These are phyloP conservation scores for Montipora capitata DNA, from an alignment of 92 coral and sea anemone genomes.

Conservation along the genomic window DNA sequence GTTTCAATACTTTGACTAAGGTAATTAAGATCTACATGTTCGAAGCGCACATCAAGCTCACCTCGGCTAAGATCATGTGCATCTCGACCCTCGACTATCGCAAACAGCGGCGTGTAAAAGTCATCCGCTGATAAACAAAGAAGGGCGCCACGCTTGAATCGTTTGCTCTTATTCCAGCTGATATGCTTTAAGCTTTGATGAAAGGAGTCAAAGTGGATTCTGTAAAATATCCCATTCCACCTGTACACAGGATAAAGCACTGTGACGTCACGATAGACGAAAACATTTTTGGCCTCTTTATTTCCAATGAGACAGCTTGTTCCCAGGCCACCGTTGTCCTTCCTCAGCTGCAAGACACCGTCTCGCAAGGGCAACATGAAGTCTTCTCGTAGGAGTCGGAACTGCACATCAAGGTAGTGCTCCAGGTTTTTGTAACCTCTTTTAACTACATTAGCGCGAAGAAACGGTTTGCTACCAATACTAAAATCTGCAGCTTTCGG, in stretches of 20 bases:
- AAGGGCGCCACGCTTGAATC: conserved; percentile 83
- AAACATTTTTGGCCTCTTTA: conserved; percentile 10
- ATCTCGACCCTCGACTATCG: conserved; percentile 87
- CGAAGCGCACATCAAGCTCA: conserved; percentile 88
- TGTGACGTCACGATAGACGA: conserved; percentile 75
- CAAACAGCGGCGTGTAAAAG: conserved; percentile 76
- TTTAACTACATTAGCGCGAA: conserved; percentile 82
- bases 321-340: conserved; percentile 33
- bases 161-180: conserved; percentile 80
- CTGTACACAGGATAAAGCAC: conserved; percentile 78
- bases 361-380: conserved; percentile 81
- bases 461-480: conserved; percentile 65
- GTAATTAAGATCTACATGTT: conserved; percentile 32
- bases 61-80: conserved; percentile 65
- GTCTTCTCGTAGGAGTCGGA: conserved; percentile 92
- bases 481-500: conserved; percentile 82
- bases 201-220: conserved; percentile 70
- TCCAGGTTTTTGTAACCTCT: conserved; percentile 69
- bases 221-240: conserved; percentile 73
- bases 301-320: background rate
- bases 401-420: conserved; percentile 95
- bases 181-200: conserved; percentile 59
- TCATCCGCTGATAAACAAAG: conserved; percentile 86
- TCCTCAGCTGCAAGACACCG: conserved; percentile 64
- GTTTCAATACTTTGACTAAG: conserved; percentile 43